phyloP scores from a whole-genome alignment of 2,888 invertebrate species.

The Physocephala rufipes region DNA sequence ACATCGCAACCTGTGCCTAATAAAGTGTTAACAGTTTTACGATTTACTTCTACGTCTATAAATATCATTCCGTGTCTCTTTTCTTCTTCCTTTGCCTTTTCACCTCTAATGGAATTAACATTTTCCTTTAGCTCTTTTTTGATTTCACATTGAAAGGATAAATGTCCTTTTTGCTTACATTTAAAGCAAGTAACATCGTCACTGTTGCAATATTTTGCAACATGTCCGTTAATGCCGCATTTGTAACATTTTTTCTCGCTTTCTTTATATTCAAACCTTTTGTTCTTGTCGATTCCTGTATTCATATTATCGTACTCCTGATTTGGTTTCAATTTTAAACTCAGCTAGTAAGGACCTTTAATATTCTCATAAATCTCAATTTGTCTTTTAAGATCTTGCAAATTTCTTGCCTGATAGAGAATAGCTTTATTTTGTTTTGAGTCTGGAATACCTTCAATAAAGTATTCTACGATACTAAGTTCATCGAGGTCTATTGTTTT shows the following conservation, averaged over 20 bases:
- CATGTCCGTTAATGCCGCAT: neutral
- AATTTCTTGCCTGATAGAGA: conserved; percentile 14
- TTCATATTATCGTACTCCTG: neutral
- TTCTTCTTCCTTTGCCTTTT: too few relatives aligned
- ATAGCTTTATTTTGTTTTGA: conserved; percentile 14
- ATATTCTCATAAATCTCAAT: conserved; percentile 24
- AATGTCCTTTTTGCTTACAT: conserved; percentile 4
- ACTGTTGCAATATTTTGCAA: neutral
- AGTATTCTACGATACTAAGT: conserved; percentile 29
- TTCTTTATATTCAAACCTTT: neutral
- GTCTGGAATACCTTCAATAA: conserved; percentile 29
- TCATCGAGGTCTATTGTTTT: conserved; percentile 24
- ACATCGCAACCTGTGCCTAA: conserved; percentile 16
- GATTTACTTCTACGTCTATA: neutral
- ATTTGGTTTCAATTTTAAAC: neutral
- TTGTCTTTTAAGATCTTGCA: conserved; percentile 5
- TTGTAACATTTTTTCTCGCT: neutral
- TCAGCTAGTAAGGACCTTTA: neutral
- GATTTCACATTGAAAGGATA: neutral
- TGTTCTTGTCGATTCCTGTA: neutral
- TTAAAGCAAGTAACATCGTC: neutral
- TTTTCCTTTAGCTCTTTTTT: conserved; percentile 29
- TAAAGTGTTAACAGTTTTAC: conserved; percentile 15
- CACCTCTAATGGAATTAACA: conserved; percentile 13
- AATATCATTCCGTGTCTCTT: neutral